Evolutionary conservation across 2,113 vertebrate genomes (phyloP).

Genomic region (Epinephelus moara): DNA sequence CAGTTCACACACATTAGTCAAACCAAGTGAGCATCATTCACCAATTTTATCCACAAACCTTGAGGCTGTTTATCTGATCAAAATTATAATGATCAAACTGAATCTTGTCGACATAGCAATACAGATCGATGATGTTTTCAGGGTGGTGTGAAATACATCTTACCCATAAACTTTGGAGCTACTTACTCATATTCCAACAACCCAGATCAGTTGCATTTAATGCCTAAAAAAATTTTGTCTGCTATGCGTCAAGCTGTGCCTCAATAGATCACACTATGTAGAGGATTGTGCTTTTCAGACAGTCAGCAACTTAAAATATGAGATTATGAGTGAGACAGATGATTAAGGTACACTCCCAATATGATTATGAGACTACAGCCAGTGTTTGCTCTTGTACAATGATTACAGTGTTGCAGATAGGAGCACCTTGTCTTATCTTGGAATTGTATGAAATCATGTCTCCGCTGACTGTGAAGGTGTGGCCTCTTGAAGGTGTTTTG

Average conservation of each 20-base stretch:
- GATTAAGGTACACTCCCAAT: background rate
- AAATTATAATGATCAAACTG: background rate
- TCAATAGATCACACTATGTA: background rate
- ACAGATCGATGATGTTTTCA: background rate
- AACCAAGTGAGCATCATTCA: background rate
- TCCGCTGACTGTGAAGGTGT: too few species aligned
- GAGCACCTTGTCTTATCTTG: too few species aligned
- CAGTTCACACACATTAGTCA: background rate
- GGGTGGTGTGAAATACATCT: background rate
- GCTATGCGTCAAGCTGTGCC: background rate
- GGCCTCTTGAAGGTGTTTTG: too few species aligned
- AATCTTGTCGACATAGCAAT: background rate
- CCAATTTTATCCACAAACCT: background rate
- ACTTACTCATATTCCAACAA: background rate
- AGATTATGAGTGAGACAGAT: background rate
- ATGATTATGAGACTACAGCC: background rate
- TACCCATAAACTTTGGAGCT: background rate
- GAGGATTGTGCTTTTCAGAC: background rate
- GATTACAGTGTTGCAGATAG: too few species aligned
- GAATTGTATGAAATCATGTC: too few species aligned
- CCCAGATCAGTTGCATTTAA: too few species aligned
- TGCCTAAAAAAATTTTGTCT: too few species aligned
- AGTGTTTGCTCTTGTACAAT: background rate
- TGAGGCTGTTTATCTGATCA: background rate
- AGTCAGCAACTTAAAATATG: background rate